Conservation (phyloP, 2,888 invertebrate species). For the Drosophila buzzatii region DNA sequence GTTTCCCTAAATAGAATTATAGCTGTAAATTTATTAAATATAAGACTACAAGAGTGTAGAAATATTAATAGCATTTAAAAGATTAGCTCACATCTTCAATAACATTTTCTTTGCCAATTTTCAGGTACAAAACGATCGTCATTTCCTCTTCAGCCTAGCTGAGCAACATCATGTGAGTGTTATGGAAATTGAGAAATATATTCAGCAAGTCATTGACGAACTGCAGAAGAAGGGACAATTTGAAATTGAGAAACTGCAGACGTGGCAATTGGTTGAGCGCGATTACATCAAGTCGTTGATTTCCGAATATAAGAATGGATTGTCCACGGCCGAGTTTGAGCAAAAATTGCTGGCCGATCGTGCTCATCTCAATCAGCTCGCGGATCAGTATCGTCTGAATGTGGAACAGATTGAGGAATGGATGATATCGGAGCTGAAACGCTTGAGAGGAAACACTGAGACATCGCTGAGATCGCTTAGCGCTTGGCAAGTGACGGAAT, state of each 20-base stretch:
- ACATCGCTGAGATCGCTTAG: slow-evolving; percentile 73
- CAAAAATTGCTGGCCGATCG: slow-evolving; percentile 80
- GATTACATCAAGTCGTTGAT: slow-evolving; percentile 81
- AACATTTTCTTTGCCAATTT: not conserved
- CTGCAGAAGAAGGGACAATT: slow-evolving; percentile 80
- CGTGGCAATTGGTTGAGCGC: slow-evolving; percentile 82
- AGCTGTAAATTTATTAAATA: not conserved
- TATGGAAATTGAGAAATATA: slow-evolving; percentile 80
- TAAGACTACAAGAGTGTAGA: not conserved
- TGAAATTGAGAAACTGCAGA: slow-evolving; percentile 80
- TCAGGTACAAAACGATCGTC: slow-evolving; percentile 79
- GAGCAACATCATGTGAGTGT: slow-evolving; percentile 81
- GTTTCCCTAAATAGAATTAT: not conserved
- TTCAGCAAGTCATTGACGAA: slow-evolving; percentile 81
- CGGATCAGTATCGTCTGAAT: slow-evolving; percentile 80
- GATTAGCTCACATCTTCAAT: not conserved
- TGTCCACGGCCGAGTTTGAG: slow-evolving; percentile 80
- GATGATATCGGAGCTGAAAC: slow-evolving; percentile 81
- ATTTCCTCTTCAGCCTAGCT: slow-evolving; percentile 76
- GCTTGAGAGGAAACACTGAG: slow-evolving; percentile 73
- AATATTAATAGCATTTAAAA: not conserved
- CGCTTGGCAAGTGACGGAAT: slow-evolving; percentile 80
- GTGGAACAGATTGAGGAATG: slow-evolving; percentile 83
- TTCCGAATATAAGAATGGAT: slow-evolving; percentile 71
- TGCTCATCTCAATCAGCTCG: slow-evolving; percentile 80